A percentile compares a stretch with the other conserved stretches of the same genome.
These are phyloP conservation scores for Harlomillsia oculata DNA, from an alignment of 1,140 invertebrate genomes.

Conservation along the genomic window DNA sequence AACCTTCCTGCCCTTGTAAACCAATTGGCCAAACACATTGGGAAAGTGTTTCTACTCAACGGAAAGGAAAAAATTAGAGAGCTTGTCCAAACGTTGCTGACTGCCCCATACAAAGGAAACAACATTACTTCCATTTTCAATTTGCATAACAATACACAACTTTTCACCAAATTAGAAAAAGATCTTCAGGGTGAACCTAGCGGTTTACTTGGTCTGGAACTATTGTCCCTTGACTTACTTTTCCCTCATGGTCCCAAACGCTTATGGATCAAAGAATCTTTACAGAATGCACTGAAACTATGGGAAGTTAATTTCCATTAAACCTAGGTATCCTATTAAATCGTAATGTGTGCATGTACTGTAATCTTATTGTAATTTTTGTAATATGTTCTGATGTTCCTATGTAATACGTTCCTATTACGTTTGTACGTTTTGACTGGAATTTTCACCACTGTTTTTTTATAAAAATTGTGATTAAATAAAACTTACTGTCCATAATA, in stretches of 20 bases:
- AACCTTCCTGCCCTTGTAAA: constrained; percentile 61
- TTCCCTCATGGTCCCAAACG: constrained; percentile 59
- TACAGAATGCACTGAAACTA: constrained; percentile 74
- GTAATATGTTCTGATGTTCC: no score
- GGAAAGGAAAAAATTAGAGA: constrained; percentile 61
- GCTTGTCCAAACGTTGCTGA: constrained; percentile 59
- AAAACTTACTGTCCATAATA: no score
- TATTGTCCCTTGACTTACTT: constrained; percentile 61
- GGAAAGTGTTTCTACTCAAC: constrained; percentile 51
- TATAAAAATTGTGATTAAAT: no score
- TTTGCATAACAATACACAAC: constrained; percentile 58
- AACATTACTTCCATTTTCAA: constrained; percentile 56
- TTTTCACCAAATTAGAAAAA: constrained; percentile 56
- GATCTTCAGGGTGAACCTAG: constrained; percentile 58
- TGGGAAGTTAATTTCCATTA: constrained; percentile 80
- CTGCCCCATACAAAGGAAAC: constrained; percentile 52
- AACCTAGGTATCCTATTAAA: no score
- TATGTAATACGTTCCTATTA: no score
- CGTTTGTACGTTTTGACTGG: no score
- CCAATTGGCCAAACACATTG: constrained; percentile 68
- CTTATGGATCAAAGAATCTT: constrained; percentile 70
- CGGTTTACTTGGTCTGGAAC: constrained; percentile 63
- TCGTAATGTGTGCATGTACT: no score
- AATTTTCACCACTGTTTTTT: no score
- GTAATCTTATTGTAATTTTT: no score